Evolutionary conservation across 2,113 vertebrate genomes (phyloP), one percentile per base, ranked within the genome.

Genomic region (Riparia riparia): DNA sequence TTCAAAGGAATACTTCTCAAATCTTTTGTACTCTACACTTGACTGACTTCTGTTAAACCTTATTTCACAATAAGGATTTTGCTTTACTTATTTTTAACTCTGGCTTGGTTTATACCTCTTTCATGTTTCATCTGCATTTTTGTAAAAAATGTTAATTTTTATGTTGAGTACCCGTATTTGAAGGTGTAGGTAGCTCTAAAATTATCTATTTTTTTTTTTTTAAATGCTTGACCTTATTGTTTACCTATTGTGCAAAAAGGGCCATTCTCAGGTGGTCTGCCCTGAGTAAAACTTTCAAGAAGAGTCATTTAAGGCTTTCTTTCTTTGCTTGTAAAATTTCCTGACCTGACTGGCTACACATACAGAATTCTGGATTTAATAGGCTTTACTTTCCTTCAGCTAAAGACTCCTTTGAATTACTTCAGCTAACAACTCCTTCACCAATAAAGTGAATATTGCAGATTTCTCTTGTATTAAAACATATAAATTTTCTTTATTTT

Each of bases 181-280:
- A 70, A 66, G 22, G 25, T 44, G 17, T 16, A 64, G 20, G 26
- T 20, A 65, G 4, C 6, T 18, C 39, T 76, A 86, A 81, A 93
- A 45, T 50, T 4, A 56, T 57, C 22, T 31, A 56, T 9, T 37
- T 37, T 37, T 54, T 61, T 14, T 17, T 8, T 8, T 63, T 63
- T n/a, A 1, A 17, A 50, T 72, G 4, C 10, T 42, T 41, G 34
- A 9, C n/a, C 1, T 0, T 34, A 6, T 77, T 57, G 13, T 66
- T 80, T 63, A 22, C 39, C 9, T 44, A 0, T 56, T 90, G 3
- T 39, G 65, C 44, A 82, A 18, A 63, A 83, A 58, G 9, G 5
- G 7, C 37, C 15, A 25, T 63, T 88, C 32, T 79, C 39, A 22
- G 29, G 11, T 29, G 4, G 53, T 12, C 18, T 66, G 16, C 8